These are phyloP conservation scores for Lanistes nyassanus DNA, from an alignment of 1,140 invertebrate genomes.

Conservation along the genomic window DNA sequence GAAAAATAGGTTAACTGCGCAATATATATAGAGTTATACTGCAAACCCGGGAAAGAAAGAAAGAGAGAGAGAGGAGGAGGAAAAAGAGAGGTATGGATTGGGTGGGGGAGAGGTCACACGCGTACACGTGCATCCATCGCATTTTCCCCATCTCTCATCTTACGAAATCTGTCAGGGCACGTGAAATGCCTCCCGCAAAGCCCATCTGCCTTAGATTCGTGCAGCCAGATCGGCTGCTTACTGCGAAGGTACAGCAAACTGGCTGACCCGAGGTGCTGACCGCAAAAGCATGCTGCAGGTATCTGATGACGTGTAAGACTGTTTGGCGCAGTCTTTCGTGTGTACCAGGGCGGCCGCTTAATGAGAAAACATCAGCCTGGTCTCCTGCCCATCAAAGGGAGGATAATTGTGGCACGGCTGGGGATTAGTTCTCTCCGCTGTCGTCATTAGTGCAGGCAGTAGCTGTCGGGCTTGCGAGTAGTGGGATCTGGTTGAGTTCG, in stretches of 20 bases:
- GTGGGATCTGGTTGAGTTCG: neutral
- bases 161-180: too few species aligned
- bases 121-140: neutral
- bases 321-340: too few species aligned
- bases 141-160: neutral
- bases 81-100: neutral
- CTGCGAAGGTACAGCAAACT: neutral
- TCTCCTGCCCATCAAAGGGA: too few species aligned
- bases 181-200: too few species aligned
- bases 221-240: too few species aligned
- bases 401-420: too few species aligned
- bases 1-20: neutral
- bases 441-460: neutral
- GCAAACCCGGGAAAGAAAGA: neutral
- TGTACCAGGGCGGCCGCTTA: too few species aligned
- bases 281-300: too few species aligned
- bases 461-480: neutral
- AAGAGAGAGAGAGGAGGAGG: neutral
- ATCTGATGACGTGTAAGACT: too few species aligned
- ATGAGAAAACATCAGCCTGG: too few species aligned
- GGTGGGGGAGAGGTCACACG: neutral
- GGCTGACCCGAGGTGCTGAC: neutral
- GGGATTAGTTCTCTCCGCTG: too few species aligned
- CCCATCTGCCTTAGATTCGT: too few species aligned
- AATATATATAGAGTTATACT: conserved; percentile 11